Conservation (phyloP, 2,888 invertebrate genomes). For the Sarcophaga caerulescens region DNA sequence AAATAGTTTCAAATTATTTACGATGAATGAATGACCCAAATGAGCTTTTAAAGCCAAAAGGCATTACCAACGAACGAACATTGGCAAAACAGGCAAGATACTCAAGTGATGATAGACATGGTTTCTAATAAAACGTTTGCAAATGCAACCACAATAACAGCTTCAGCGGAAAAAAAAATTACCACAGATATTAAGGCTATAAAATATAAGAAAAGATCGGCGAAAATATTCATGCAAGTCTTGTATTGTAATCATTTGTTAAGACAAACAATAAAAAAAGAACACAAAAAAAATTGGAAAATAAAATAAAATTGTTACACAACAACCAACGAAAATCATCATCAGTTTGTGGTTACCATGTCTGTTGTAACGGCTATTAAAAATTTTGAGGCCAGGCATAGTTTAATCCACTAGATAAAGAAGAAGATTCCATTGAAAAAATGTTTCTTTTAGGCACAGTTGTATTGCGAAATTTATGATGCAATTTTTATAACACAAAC, state of each 20-base stretch:
- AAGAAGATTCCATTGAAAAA: conserved; percentile 15
- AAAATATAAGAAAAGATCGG: conserved; percentile 1
- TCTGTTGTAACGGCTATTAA: conserved; percentile 46
- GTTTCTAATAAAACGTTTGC: conserved; percentile 27
- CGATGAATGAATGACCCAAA: conserved; percentile 63
- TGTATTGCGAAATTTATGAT: not conserved
- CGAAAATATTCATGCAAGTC: conserved; percentile 52
- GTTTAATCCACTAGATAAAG: not conserved
- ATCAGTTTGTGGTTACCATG: conserved; percentile 43
- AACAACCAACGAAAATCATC: conserved; percentile 49
- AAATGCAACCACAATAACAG: conserved; percentile 36
- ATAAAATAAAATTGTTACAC: conserved; percentile 50
- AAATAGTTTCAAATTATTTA: conserved; percentile 52
- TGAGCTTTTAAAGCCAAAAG: conserved; percentile 56
- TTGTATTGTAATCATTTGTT: conserved; percentile 55
- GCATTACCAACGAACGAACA: not conserved
- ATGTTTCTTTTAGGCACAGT: conserved; percentile 4
- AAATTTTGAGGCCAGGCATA: not conserved
- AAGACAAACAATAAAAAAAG: conserved; percentile 5
- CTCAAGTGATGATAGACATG: not conserved
- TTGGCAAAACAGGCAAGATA: not conserved
- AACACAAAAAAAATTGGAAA: conserved; percentile 30
- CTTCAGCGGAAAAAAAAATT: conserved; percentile 2
- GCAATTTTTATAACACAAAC: not conserved
- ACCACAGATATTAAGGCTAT: not conserved